A percentile compares a stretch with the other conserved stretches of the same genome.
These are phyloP conservation scores for Cheilosia pagana DNA, from an alignment of 2,888 invertebrate species.

Conservation along the genomic window DNA sequence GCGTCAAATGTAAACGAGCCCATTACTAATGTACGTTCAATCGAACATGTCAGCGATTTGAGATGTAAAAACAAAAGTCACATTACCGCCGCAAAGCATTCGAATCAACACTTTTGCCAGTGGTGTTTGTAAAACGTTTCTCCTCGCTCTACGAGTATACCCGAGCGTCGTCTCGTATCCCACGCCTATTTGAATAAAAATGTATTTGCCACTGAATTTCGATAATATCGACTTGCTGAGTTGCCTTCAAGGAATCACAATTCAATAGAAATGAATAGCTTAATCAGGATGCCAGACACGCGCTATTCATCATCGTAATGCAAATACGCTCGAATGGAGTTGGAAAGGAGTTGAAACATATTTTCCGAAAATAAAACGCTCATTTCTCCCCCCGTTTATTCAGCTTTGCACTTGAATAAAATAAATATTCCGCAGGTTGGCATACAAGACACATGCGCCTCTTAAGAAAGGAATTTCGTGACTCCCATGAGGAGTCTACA, in stretches of 20 bases:
- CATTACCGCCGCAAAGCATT: no score
- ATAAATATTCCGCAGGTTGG: slow-evolving; percentile 24
- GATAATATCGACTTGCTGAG: slow-evolving; percentile 35
- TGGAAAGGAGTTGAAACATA: slow-evolving; percentile 28
- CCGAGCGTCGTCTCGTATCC: not conserved
- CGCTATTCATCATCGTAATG: slow-evolving; percentile 64
- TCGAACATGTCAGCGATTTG: no score
- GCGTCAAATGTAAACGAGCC: no score
- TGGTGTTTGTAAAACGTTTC: slow-evolving; percentile 33
- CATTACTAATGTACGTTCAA: no score
- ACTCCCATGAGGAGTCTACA: not conserved
- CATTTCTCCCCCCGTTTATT: not conserved
- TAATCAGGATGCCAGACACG: slow-evolving; percentile 47
- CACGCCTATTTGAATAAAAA: slow-evolving; percentile 30
- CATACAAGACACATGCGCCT: not conserved
- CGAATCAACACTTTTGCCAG: no score
- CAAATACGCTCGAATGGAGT: slow-evolving; percentile 56
- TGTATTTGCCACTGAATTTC: slow-evolving; percentile 4
- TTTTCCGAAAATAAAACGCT: slow-evolving; percentile 15
- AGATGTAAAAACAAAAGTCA: no score
- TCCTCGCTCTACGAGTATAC: not conserved
- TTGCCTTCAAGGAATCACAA: slow-evolving; percentile 47
- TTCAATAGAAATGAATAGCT: slow-evolving; percentile 43
- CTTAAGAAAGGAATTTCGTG: not conserved
- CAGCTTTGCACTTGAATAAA: slow-evolving; percentile 37